Evolutionary conservation across 2,797 vertebrate species (phyloP).

Genomic region (Pipistrellus pygmaeus): DNA sequence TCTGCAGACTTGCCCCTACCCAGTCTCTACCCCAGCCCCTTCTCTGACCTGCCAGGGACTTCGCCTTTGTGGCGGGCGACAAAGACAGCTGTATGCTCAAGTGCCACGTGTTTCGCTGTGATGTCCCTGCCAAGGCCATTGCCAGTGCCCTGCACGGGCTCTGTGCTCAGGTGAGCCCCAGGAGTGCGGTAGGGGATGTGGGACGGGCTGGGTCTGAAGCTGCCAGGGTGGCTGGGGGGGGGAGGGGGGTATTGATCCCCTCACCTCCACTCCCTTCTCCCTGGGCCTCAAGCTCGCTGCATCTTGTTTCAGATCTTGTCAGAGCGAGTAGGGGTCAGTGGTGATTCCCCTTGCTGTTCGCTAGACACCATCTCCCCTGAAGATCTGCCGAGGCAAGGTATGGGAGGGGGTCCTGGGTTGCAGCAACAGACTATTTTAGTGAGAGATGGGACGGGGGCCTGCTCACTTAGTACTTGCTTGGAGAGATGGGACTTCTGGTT

Average conservation of each 20-base stretch:
- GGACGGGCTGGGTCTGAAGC: background rate
- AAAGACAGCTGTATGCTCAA: constrained; percentile 97
- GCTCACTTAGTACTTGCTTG: constrained; percentile 8
- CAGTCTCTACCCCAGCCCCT: background rate
- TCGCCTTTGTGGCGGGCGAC: constrained; percentile 97
- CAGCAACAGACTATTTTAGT: background rate
- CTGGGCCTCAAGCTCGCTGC: constrained; percentile 2
- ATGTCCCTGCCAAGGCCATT: constrained; percentile 95
- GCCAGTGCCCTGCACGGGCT: constrained; percentile 95
- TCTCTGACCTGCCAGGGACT: constrained; percentile 91
- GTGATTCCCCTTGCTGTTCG: constrained; percentile 86
- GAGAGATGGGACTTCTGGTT: background rate
- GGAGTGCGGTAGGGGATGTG: background rate
- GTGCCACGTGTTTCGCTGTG: constrained; percentile 97
- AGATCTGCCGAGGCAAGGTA: constrained; percentile 94
- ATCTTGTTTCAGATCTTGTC: constrained; percentile 91
- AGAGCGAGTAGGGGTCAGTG: constrained; percentile 87
- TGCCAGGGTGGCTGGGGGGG: background rate
- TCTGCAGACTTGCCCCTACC: constrained; percentile 11
- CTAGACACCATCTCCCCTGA: constrained; percentile 93
- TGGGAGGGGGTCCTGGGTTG: background rate
- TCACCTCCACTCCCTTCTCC: background rate
- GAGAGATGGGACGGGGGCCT: background rate
- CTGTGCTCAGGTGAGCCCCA: constrained; percentile 93
- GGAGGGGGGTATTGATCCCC: background rate